Evolutionary conservation across 2,888 invertebrate species (phyloP).

Genomic region (Hydrotaea diabolus): DNA sequence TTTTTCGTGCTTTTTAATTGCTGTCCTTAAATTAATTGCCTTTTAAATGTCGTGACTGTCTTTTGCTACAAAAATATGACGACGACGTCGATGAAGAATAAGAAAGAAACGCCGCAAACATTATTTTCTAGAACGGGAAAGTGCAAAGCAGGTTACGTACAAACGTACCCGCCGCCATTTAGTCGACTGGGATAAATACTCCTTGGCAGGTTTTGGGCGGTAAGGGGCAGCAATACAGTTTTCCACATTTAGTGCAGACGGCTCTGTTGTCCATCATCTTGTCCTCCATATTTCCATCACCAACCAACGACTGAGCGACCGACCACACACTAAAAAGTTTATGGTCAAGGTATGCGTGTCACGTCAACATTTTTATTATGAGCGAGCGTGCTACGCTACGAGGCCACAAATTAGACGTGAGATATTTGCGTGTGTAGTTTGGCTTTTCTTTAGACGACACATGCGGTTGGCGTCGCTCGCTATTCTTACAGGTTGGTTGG

Average conservation of each 20-base stretch:
- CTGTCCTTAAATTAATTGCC: constrained; percentile 50
- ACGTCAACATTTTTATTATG: constrained; percentile 46
- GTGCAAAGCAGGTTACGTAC: neutral
- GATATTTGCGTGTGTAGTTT: neutral
- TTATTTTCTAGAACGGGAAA: neutral
- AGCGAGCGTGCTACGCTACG: neutral
- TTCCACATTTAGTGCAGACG: constrained; percentile 25
- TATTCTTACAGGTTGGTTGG: neutral
- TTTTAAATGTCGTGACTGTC: constrained; percentile 47
- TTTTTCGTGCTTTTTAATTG: constrained; percentile 33
- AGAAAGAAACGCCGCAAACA: neutral
- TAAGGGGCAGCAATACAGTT: neutral
- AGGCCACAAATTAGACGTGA: constrained; percentile 35
- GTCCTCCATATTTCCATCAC: neutral
- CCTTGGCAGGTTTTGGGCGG: neutral
- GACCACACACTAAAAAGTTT: constrained; percentile 29
- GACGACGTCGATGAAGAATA: too few species aligned
- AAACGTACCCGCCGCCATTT: neutral
- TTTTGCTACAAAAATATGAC: neutral
- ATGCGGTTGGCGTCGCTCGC: neutral
- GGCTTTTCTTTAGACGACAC: constrained; percentile 11
- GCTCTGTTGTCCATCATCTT: constrained; percentile 25
- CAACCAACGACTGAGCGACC: neutral
- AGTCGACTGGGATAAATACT: neutral
- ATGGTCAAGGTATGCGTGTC: constrained; percentile 57